Percentiles rank a stretch among this genome's conserved stretches.
Conservation (phyloP, 1,140 invertebrate species). For the Drepana arcuata region DNA sequence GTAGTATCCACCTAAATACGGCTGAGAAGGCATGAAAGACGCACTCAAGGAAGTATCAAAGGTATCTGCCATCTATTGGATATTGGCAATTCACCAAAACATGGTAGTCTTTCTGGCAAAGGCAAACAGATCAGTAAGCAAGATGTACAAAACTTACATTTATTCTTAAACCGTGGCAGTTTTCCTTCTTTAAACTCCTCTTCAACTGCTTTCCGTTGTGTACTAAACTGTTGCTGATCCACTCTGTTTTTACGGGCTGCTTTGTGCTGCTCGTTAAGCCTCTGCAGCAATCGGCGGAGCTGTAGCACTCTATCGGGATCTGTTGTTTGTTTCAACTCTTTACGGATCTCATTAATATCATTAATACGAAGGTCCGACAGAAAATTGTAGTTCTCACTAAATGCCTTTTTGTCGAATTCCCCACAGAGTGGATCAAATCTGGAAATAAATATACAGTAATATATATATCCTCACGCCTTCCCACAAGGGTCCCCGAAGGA, state of each 20-base stretch:
- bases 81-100: too few relatives aligned
- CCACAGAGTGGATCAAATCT: slow-evolving; percentile 88
- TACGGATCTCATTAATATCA: slow-evolving; percentile 77
- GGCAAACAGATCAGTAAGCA: too few relatives aligned
- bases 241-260: slow-evolving; percentile 73
- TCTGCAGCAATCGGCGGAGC: slow-evolving; percentile 80
- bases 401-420: slow-evolving; percentile 80
- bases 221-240: slow-evolving; percentile 69
- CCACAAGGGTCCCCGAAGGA: too few relatives aligned
- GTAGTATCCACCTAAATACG: too few relatives aligned
- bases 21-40: too few relatives aligned
- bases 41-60: too few relatives aligned
- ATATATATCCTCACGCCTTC: too few relatives aligned
- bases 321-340: slow-evolving; percentile 73
- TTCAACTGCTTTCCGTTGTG: slow-evolving; percentile 73
- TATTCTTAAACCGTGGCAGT: slow-evolving; percentile 82
- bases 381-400: slow-evolving; percentile 85
- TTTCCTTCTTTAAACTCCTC: slow-evolving; percentile 76
- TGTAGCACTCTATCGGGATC: slow-evolving; percentile 77
- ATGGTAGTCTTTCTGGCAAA: too few relatives aligned
- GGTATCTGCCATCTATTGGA: too few relatives aligned
- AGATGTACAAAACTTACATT: slow-evolving; percentile 88
- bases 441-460: too few relatives aligned
- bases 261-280: slow-evolving; percentile 81
- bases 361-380: slow-evolving; percentile 77